phyloP scores from a whole-genome alignment of 1,140 invertebrate genomes.

The Drosophila watanabei region DNA sequence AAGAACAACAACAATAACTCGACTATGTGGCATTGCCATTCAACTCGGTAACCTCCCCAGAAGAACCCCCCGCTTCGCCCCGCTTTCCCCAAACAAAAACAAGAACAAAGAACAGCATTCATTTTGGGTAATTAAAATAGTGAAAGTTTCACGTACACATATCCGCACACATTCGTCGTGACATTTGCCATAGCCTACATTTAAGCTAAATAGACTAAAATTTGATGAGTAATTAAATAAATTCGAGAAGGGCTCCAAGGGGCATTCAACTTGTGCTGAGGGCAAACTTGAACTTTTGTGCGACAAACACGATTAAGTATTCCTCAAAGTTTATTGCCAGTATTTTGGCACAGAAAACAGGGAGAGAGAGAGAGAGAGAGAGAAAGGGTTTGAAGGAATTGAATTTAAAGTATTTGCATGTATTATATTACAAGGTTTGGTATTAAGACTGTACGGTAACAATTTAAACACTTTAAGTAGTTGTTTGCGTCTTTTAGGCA shows the following conservation, averaged over 20 bases:
- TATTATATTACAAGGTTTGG: neutral
- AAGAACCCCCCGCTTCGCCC: neutral
- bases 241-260: constrained; percentile 4
- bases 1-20: constrained; percentile 42
- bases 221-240: constrained; percentile 30
- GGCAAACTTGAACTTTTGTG: constrained; percentile 6
- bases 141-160: constrained; percentile 56
- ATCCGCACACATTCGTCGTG: constrained; percentile 3
- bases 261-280: constrained; percentile 7
- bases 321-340: neutral
- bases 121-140: constrained; percentile 77
- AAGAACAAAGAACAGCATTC: constrained; percentile 52
- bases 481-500: neutral
- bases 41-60: constrained; percentile 15
- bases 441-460: neutral
- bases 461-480: neutral
- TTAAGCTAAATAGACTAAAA: constrained; percentile 52
- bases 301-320: constrained; percentile 15
- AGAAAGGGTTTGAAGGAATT: neutral
- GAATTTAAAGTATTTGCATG: neutral
- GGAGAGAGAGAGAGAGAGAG: neutral
- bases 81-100: neutral
- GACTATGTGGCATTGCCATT: constrained; percentile 53
- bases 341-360: neutral
- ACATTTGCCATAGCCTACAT: constrained; percentile 73